Evolutionary conservation across 53 echinoderm and acorn worm species (phyloP), one percentile per base, ranked within the genome.

Genomic region (Luidia sarsii): DNA sequence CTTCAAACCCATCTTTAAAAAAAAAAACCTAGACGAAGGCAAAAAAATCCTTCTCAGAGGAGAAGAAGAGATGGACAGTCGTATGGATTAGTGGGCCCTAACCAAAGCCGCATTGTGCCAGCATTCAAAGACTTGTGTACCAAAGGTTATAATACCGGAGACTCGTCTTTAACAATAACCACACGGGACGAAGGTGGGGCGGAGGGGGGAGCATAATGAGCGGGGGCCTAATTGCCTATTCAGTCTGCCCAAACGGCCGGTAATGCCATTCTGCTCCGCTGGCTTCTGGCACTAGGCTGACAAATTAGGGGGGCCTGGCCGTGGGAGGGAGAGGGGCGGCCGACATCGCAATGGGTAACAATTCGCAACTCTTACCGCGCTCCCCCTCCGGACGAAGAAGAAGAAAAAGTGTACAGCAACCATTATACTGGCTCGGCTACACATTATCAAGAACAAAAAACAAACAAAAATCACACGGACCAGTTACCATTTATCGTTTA

Each of bases 151-250:
- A 37, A 72, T 55, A 72, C 56, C 29, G 54, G 36, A n/a, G n/a
- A 31, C 52, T 48, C 36, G 56, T 72, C 43, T 72, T 37, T 24
- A 59, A 77, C 61, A 77, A 77, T 33, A 32, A 24, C 72, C 55
- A 36, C 24, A 56, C 25, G 39, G 37, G 57, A 11, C 41, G 59
- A 21, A 45, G 61, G 61, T 60, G 61, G 55, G 54, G 39, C 53
- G 59, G 28, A 36, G 61, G 61, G 55, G 55, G 55, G 54, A 29
- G 50, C 28, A 37, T 82, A 69, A 82, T 82, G 70, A 82, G 56
- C n/a, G n/a, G 34, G 45, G 56, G 30, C 57, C 68, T 82, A 82
- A 82, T 82, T 82, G 82, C 45, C 82, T 46, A 82, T 82, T 82
- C 67, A 68, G 82, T 10, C 9, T 50, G 81, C 30, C 30, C 57